Conservation (phyloP, 2,797 vertebrate species). For the Phataginus tricuspis region DNA sequence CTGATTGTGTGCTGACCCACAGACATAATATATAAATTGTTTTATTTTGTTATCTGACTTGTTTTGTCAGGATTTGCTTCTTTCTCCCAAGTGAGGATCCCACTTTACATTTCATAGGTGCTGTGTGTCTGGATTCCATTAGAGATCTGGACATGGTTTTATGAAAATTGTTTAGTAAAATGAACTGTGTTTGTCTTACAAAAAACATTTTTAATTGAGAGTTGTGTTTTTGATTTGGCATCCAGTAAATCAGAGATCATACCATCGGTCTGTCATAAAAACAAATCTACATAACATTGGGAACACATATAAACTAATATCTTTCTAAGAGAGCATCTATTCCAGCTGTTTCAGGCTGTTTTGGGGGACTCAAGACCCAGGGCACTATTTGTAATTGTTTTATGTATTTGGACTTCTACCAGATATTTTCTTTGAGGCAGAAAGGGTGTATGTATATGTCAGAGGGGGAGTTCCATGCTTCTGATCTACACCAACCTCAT, state of each 20-base stretch:
- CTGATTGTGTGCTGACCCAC: background rate
- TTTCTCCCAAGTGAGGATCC: conserved; percentile 24
- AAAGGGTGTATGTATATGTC: background rate
- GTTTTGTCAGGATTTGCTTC: conserved; percentile 39
- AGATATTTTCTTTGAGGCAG: background rate
- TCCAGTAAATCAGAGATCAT: conserved; percentile 44
- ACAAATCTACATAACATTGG: conserved; percentile 50
- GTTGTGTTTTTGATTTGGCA: conserved; percentile 54
- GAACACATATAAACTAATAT: conserved; percentile 43
- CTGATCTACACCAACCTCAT: background rate
- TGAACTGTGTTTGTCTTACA: conserved; percentile 57
- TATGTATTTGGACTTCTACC: conserved; percentile 23
- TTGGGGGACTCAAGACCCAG: background rate
- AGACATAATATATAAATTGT: background rate
- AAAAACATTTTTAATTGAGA: conserved; percentile 50
- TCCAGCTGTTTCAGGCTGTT: conserved; percentile 37
- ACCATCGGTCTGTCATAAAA: conserved; percentile 6
- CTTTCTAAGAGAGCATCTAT: conserved; percentile 22
- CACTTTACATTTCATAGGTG: conserved; percentile 39
- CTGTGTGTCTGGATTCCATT: conserved; percentile 2
- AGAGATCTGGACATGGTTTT: conserved; percentile 50
- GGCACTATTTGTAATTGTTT: conserved; percentile 16
- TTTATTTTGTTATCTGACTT: conserved; percentile 47
- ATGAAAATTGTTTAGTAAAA: conserved; percentile 29
- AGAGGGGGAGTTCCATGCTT: background rate